Conservation (phyloP, 2,113 vertebrate species). For the Corythoichthys haematopterus region DNA sequence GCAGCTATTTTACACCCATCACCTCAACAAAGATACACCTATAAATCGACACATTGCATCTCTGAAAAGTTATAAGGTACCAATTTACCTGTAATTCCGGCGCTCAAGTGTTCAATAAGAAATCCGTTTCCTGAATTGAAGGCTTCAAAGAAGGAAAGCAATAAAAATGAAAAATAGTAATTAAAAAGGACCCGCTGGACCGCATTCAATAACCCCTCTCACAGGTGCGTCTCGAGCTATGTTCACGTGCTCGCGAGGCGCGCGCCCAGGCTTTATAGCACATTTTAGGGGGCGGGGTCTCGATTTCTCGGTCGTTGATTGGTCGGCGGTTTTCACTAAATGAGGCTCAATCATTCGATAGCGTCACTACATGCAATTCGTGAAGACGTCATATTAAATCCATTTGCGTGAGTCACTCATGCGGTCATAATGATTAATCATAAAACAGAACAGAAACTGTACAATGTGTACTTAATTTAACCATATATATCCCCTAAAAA, state of each 20-base stretch:
- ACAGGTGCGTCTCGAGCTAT: constrained; percentile 13
- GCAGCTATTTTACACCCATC: background rate
- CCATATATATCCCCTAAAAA: background rate
- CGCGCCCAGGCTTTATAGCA: background rate
- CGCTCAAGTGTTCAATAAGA: background rate
- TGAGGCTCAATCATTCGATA: too few species aligned
- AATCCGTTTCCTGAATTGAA: background rate
- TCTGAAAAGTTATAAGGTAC: background rate
- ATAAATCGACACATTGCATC: background rate
- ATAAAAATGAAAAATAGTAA: background rate
- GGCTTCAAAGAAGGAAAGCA: background rate
- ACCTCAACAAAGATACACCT: background rate
- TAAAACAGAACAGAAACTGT: background rate
- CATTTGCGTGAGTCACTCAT: background rate
- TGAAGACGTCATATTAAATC: background rate
- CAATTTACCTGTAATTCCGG: background rate
- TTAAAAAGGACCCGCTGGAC: background rate
- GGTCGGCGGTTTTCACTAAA: constrained; percentile 6
- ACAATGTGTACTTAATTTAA: background rate
- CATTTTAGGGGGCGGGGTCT: constrained; percentile 4
- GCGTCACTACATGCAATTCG: constrained; percentile 5
- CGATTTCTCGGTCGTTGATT: constrained; percentile 7
- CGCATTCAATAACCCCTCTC: too few species aligned
- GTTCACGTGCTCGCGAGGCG: rapidly evolving
- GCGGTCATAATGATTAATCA: background rate